Conservation (phyloP, 2,797 vertebrate species). For the Pangasius krempfi region DNA sequence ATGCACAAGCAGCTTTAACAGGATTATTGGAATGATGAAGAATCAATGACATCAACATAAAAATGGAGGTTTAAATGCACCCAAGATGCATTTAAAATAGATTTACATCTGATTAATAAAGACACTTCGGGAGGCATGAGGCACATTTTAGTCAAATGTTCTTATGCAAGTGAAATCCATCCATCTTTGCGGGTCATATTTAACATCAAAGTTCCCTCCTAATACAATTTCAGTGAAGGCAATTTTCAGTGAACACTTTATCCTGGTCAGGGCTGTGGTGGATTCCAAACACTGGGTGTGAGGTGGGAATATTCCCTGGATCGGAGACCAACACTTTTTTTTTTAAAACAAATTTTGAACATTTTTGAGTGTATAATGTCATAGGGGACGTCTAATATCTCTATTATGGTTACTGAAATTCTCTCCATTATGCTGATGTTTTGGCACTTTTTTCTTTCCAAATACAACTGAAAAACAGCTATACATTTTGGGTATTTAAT, state of each 20-base stretch:
- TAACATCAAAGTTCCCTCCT: not conserved
- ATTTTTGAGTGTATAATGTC: not conserved
- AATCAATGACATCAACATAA: not conserved
- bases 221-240: not conserved
- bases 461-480: no score
- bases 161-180: not conserved
- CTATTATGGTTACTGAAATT: not conserved
- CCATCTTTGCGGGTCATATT: not conserved
- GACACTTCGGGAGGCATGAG: not conserved
- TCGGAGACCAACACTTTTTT: not conserved
- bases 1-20: not conserved
- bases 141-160: not conserved
- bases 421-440: no score
- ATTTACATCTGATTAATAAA: not conserved
- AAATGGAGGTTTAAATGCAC: not conserved
- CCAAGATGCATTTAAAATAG: slow-evolving; percentile 38
- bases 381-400: not conserved
- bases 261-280: not conserved
- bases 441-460: no score
- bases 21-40: not conserved
- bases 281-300: not conserved
- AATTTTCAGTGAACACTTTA: not conserved
- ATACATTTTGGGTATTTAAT: no score
- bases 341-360: not conserved
- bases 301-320: not conserved